Evolutionary conservation across 1,140 invertebrate genomes (phyloP), one percentile per base, ranked within the genome.

Genomic region (Pseudomyrmex cubaensis): DNA sequence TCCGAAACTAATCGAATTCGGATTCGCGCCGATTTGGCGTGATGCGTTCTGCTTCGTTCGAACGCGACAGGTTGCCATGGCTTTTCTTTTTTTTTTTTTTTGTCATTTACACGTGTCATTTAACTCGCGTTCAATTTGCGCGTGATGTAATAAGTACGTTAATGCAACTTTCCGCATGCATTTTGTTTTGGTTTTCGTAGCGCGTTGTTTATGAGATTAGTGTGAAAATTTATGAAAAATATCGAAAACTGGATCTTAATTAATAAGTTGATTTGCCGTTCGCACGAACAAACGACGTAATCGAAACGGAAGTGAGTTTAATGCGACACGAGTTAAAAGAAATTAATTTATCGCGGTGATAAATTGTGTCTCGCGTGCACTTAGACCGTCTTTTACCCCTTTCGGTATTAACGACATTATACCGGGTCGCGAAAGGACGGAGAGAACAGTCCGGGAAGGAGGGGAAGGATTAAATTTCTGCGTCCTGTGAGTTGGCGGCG

Each of bases 1-100:
- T 84, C 87, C 82, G 25, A 85, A 90, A 92, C 90, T 92, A 93
- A 93, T 93, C 91, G 90, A 92, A 93, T 93, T 93, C 90, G 84
- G 80, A 90, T 44, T 59, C 54, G 52, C 25, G 64, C 22, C 80
- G 85, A 84, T 87, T 84, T 72, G 66, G 12, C 54, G 44, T 72
- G 66, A 80, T 70, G 76, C 46, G 59, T 70, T 48, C 48, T 7
- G 17, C 2, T 57, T 20, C 22, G 57, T 13, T 13, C 44, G 17
- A 74, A 66, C 25, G 59, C 62, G 82, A 77, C 72, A 59, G 82
- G 72, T 76, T 76, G 50, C 15, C 62, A 63, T 64, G 5, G 50
- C 35, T 80, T 80, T 35, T n/a, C n/a, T n/a, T 35, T 35, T 4
- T 35, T 35, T 35, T 35, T 35, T 35, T 7, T 35, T 35, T 5